Base-by-base conservation (phyloP, 2,797 vertebrate genomes). In the Apogon talboti region DNA sequence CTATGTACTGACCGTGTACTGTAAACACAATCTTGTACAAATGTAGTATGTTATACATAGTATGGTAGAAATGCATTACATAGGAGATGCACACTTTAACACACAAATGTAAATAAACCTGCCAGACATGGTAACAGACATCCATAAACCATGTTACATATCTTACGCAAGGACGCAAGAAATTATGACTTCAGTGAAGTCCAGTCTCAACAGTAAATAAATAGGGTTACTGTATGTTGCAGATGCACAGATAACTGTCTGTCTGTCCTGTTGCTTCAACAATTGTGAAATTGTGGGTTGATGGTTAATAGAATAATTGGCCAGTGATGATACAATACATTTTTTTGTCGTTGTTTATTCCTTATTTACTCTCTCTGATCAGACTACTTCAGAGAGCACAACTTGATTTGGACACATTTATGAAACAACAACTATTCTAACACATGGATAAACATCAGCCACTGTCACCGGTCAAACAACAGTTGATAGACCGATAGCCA, bases 41-140 rank as follows among this genome's bases (percentile, higher is more conserved):
- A 72, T 78, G 58, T 8, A 35, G 33, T 30, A 30, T 30, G 28
- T 30, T 30, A 30, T 30, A 54, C 75, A 66, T 19, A 47, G 65
- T 28, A 80, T 59, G 69, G 38, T 46, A 13, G 38, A 75, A 37
- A 53, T 28, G 41, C 49, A 50, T 60, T 68, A 58, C 44, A 49
- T 42, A 15, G 9, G 33, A 48, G 11, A 43, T n/a, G 16, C 35
- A 38, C 43, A 21, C 43, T 48, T 10, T 59, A 38, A 45, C 33
- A 45, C 35, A 49, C 10, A 59, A 66, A 80, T 73, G 54, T 50
- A 77, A 82, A 83, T 81, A 77, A 74, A 83, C 80, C 51, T 67
- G 46, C 40, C 54, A 3, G 38, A 71, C 73, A 66, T 78, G 72
- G 69, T 49, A 71, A 60, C 69, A 69, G 52, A 81, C 56, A 2